Evolutionary conservation across 2,888 invertebrate species (phyloP).

Genomic region (Synanthedon andrenaeformis): DNA sequence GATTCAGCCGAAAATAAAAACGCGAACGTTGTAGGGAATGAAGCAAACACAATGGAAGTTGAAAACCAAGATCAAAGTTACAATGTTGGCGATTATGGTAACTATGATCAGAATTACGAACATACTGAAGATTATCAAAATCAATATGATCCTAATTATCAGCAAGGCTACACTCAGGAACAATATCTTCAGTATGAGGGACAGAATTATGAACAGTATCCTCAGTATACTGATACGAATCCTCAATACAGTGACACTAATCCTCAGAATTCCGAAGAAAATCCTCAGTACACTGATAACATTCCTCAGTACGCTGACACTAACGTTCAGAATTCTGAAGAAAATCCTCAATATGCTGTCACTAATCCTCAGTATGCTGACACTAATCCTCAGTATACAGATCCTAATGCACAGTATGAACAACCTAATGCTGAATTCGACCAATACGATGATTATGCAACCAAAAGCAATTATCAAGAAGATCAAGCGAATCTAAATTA

Average conservation of each 20-base stretch:
- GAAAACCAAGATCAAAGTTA: conserved; percentile 10
- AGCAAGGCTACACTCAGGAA: conserved; percentile 33
- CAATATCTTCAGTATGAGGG: conserved; percentile 37
- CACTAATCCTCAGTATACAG: conserved; percentile 18
- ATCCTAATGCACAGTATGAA: conserved; percentile 38
- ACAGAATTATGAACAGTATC: conserved; percentile 18
- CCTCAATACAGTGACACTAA: neutral
- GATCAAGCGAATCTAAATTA: conserved; percentile 25
- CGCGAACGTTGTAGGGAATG: conserved; percentile 7
- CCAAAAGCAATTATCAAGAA: conserved; percentile 34
- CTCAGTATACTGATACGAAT: conserved; percentile 8
- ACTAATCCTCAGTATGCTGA: conserved; percentile 26
- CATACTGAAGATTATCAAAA: conserved; percentile 5
- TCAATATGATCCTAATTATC: conserved; percentile 26
- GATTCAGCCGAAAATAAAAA: conserved; percentile 6
- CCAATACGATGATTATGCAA: conserved; percentile 36
- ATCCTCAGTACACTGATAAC: conserved; percentile 25
- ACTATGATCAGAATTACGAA: conserved; percentile 11
- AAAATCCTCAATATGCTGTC: conserved; percentile 23
- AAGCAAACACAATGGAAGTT: conserved; percentile 19
- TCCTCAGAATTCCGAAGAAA: conserved; percentile 13
- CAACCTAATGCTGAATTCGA: conserved; percentile 4
- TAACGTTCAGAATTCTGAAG: conserved; percentile 8
- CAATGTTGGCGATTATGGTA: conserved; percentile 11
- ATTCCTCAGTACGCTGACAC: conserved; percentile 32